Evolutionary conservation across 2,113 vertebrate species (phyloP), one percentile per base, ranked within the genome.

Genomic region (Charadrius vociferus): DNA sequence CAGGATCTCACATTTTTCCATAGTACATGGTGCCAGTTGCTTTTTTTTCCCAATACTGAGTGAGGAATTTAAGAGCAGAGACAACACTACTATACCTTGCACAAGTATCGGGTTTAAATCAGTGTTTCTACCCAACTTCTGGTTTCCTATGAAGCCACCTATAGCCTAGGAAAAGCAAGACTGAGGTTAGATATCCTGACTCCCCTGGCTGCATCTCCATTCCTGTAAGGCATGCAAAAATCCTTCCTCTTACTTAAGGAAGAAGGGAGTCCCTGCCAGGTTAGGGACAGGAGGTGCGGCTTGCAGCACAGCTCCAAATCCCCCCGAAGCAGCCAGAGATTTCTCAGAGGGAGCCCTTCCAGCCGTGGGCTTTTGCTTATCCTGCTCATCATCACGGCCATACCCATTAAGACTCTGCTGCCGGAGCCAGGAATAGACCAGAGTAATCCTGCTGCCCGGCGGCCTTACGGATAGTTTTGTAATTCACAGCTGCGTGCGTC

Each of bases 231-330:
- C 11, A 16, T 12, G 12, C 30, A 66, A 83, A 58, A 24, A 55
- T 16, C 36, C 27, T 77, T n/a, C 21, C 37, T 36, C 53, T 47
- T 32, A 49, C 81, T 93, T 82, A 27, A 71, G 50, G 1, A 3
- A 36, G 32, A 56, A 67, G 27, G 45, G n/a, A 56, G 12, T 36
- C 62, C 37, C 24, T n/a, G 21, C 27, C 21, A 36, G 29, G 29
- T 24, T 63, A 29, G 55, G 52, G 45, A 45, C 1, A 1, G 37
- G n/a, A 78, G 24, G 37, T 12, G 20, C 0, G 0, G 27, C 41
- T 87, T 75, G 18, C 36, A 58, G 61, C 86, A 83, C 37, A 84
- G n/a, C 50, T 73, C n/a, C 72, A 89, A 55, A 52, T 15, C 9
- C 24, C 41, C 15, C 41, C 45, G 27, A 45, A n/a, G 37, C 58